Evolutionary conservation across 2,888 invertebrate genomes (phyloP).

Genomic region (Agriotes lineatus): DNA sequence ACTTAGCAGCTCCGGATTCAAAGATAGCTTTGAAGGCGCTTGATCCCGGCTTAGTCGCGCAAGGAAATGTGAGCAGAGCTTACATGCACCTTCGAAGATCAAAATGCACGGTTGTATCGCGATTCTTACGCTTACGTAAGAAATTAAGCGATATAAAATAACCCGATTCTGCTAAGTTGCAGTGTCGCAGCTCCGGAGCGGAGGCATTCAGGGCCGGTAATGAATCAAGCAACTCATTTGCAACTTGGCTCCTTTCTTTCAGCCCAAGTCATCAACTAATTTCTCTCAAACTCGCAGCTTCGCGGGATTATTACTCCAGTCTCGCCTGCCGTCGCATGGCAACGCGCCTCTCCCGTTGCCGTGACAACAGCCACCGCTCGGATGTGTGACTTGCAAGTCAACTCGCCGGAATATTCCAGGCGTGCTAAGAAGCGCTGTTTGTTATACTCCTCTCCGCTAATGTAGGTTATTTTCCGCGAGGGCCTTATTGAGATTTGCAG

Average conservation of each 20-base stretch:
- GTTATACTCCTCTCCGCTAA: slow-evolving; percentile 56
- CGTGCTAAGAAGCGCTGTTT: slow-evolving; percentile 57
- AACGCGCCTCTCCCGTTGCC: slow-evolving; percentile 59
- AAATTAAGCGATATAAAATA: slow-evolving; percentile 19
- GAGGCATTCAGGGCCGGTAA: slow-evolving; percentile 55
- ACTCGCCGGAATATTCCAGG: slow-evolving; percentile 56
- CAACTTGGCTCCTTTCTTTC: slow-evolving; percentile 64
- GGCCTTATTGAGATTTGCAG: slow-evolving; percentile 53
- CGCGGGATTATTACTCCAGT: slow-evolving; percentile 61
- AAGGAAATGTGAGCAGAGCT: not conserved
- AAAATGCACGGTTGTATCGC: not conserved
- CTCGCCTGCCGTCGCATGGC: slow-evolving; percentile 56
- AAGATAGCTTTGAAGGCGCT: not conserved
- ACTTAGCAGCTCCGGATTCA: no score
- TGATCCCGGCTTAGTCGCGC: not conserved
- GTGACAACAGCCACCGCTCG: slow-evolving; percentile 54
- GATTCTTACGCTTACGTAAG: not conserved
- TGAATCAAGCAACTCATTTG: slow-evolving; percentile 63
- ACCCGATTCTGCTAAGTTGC: not conserved
- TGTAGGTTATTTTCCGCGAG: slow-evolving; percentile 57
- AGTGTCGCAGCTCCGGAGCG: slow-evolving; percentile 34
- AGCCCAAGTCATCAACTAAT: slow-evolving; percentile 64
- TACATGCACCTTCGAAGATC: not conserved
- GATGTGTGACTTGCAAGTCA: slow-evolving; percentile 63
- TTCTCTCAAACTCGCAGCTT: slow-evolving; percentile 62